Base-by-base conservation (phyloP, 2,888 invertebrate genomes). In the Fabriciana adippe region DNA sequence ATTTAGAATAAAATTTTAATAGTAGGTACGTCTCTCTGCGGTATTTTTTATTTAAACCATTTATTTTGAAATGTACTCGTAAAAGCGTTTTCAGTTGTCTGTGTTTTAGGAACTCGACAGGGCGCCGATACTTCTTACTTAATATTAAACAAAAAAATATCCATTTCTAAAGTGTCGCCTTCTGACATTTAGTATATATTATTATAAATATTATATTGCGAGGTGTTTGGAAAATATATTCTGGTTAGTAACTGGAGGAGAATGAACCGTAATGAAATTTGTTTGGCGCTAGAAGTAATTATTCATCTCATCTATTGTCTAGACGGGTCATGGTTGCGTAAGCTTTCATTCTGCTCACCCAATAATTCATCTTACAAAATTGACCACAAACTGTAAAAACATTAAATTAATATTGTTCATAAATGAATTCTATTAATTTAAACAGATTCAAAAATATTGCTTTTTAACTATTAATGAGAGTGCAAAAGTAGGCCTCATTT, bases 261-360 rank as follows among this genome's bases (percentile, higher is more conserved):
- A 63, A 54, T 63, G 63, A 55, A 53, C 41, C 16, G 64, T 77
- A 76, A 76, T 73, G 68, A 72, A 75, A 75, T 77, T 78, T 73
- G 73, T 74, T 73, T 74, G 73, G 76, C 78, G 78, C 79, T 78
- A 81, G 81, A 77, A 76, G 77, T 77, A 81, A 82, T 83, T 82
- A 84, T 75, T 66, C 66, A 70, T 60, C 67, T 73, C 71, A 73
- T 79, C 73, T 76, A 78, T 80, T 80, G 83, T 83, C 80, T 81
- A 80, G 82, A 82, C 79, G 72, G 35, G 55, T 35, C 26, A 54
- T 51, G 26, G 50, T 67, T 68, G 54, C 21, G 48, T 53, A 68
- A 61, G 50, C 16, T 41, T 48, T 48, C 48, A 48, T 59, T 59
- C 15, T 56, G 45, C 41, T 59, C n/a, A 48, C 31, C 8, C 13